These are phyloP conservation scores for Phyllostomus discolor DNA, from an alignment of 2,113 vertebrate species.

Conservation along the genomic window DNA sequence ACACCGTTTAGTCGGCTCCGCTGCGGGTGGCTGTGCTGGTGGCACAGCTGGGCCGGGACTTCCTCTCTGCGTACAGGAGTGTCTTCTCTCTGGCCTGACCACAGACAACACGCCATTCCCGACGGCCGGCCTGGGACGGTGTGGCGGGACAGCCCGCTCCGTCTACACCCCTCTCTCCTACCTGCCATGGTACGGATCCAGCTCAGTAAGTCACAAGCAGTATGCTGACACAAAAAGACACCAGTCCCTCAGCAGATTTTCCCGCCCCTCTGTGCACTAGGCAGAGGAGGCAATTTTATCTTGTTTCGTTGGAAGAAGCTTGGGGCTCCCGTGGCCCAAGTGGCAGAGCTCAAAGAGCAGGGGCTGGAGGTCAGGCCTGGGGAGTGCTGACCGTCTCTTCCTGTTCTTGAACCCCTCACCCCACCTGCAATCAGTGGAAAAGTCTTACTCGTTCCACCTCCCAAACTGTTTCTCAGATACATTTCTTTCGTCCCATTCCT, in stretches of 20 bases:
- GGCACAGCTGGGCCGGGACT: not conserved
- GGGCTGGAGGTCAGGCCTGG: not conserved
- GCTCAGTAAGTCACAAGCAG: no score
- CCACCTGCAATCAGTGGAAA: not conserved
- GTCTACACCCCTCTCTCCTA: not conserved
- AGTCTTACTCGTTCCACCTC: not conserved
- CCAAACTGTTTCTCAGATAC: not conserved
- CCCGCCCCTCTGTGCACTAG: not conserved
- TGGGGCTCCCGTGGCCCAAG: not conserved
- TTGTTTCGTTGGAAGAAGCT: not conserved
- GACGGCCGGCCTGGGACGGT: not conserved
- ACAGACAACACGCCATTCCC: not conserved
- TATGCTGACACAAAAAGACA: not conserved
- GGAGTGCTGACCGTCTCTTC: no score
- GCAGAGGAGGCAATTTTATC: not conserved
- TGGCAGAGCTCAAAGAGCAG: not conserved
- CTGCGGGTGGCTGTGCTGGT: not conserved
- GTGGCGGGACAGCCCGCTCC: not conserved
- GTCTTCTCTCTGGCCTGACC: not conserved
- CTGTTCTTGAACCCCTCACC: not conserved
- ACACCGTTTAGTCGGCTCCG: slow-evolving; percentile 30
- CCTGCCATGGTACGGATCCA: not conserved
- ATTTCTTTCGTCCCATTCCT: not conserved
- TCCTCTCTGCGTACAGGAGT: not conserved
- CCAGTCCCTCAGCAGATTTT: not conserved